Conservation (phyloP, 2,888 invertebrate species). For the Amphipyra berbera region DNA sequence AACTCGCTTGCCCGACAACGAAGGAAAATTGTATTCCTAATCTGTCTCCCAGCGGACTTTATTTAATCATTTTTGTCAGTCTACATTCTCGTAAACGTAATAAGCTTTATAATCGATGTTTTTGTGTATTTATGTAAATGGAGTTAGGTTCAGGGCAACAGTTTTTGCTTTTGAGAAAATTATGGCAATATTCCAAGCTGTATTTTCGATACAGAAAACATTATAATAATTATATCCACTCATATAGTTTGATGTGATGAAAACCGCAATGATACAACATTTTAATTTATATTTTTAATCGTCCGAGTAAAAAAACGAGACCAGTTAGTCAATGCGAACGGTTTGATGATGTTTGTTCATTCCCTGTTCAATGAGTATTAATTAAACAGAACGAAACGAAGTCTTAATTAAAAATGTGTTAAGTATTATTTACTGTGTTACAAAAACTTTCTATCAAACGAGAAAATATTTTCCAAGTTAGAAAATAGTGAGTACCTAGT, state of each 20-base stretch:
- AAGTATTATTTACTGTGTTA: background rate
- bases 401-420: slow-evolving; percentile 15
- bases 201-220: slow-evolving; percentile 1
- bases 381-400: slow-evolving; percentile 2
- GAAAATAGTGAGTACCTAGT: too few relatives aligned
- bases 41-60: too few relatives aligned
- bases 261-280: background rate
- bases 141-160: background rate
- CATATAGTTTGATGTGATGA: background rate
- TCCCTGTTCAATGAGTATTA: background rate
- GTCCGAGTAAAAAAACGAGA: background rate
- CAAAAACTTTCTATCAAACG: background rate
- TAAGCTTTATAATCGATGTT: too few relatives aligned
- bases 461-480: background rate
- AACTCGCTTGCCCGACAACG: too few relatives aligned
- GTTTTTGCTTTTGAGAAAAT: background rate
- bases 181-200: slow-evolving; percentile 1
- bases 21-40: too few relatives aligned
- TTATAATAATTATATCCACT: too few relatives aligned
- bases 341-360: slow-evolving; percentile 8
- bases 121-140: background rate
- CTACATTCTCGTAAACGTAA: background rate
- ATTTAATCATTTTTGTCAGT: background rate
- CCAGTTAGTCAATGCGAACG: background rate
- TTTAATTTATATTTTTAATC: background rate